Base-by-base conservation (phyloP, 2,888 invertebrate species). In the Heliconius ethilla region DNA sequence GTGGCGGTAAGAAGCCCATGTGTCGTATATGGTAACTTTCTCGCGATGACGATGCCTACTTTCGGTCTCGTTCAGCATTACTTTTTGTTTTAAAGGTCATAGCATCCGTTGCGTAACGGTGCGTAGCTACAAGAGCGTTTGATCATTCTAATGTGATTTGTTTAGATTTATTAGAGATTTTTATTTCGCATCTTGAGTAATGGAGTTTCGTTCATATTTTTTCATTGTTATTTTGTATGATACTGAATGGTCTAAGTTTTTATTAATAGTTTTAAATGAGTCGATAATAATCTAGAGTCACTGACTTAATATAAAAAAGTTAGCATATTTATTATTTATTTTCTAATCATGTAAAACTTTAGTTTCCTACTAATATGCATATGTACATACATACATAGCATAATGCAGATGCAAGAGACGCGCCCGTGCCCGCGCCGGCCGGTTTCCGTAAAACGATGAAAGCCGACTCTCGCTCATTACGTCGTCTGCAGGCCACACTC, bases 371-470 rank as follows among this genome's bases (percentile, higher is more conserved):
- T 27, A 27, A 37, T 13, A 18, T 10, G 29, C 22, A 1, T 10
- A 45, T 25, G 13, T 70, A 51, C 18, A 18, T 27, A 51, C 22
- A 51, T 51, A 27, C 51, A 45, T 45, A 37, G 11, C 2, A 79
- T 77, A 77, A 77, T 74, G 77, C 72, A 75, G 75, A 78, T 65
- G 27, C 66, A 75, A 45, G 40, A 81, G 78, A 83, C 82, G 83
- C 81, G 81, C 33, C 33, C 7, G 33, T 7, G 33, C 69, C 79
- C 10, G 55, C 70, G 65, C 37, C 51, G 75, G 79, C 78, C 79
- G 78, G 84, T 84, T 85, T 85, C 85, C 83, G 82, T 79, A 83
- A 83, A 84, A 83, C 81, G 81, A 78, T 75, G 84, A 85, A 86
- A 85, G 86, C 80, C 40, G 40, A 75, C 84, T 85, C 85, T 78